Percentiles rank a stretch among this genome's conserved stretches.
These are phyloP conservation scores for Drosophila nasuta DNA, from an alignment of 1,140 invertebrate species.

Conservation along the genomic window DNA sequence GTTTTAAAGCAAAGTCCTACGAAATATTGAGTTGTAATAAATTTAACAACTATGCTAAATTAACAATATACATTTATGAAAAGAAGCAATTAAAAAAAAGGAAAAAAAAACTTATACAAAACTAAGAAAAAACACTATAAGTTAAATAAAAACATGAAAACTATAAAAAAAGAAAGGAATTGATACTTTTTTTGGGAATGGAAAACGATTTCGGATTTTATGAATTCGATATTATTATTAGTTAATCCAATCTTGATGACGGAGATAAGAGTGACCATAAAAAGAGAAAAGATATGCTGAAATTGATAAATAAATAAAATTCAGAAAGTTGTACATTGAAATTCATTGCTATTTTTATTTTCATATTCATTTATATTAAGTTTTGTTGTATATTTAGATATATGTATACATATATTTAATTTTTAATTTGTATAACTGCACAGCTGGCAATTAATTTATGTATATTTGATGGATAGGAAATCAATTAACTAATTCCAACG, in stretches of 20 bases:
- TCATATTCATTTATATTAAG: slow-evolving; percentile 35
- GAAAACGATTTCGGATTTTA: neutral
- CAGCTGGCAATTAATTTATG: slow-evolving; percentile 39
- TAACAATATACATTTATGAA: slow-evolving; percentile 43
- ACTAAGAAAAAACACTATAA: slow-evolving; percentile 56
- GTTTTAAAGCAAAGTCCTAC: slow-evolving; percentile 66
- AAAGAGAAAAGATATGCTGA: neutral
- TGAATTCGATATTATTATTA: too few species aligned
- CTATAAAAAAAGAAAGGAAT: slow-evolving; percentile 32
- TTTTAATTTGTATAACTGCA: slow-evolving; percentile 41
- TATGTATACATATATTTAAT: slow-evolving; percentile 42
- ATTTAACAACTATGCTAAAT: slow-evolving; percentile 51
- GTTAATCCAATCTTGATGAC: neutral
- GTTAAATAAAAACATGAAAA: slow-evolving; percentile 71
- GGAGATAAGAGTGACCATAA: neutral
- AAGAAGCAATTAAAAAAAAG: slow-evolving; percentile 45
- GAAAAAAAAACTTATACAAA: slow-evolving; percentile 38
- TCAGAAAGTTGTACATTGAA: slow-evolving; percentile 47
- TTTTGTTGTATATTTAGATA: slow-evolving; percentile 40
- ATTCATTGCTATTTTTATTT: slow-evolving; percentile 68
- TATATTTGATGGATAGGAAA: slow-evolving; percentile 3
- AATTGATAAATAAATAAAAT: slow-evolving; percentile 9
- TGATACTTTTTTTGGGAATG: neutral
- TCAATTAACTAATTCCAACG: slow-evolving; percentile 26
- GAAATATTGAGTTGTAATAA: slow-evolving; percentile 61